Conservation (phyloP, 2,797 vertebrate genomes). For the Intellagama lesueurii region DNA sequence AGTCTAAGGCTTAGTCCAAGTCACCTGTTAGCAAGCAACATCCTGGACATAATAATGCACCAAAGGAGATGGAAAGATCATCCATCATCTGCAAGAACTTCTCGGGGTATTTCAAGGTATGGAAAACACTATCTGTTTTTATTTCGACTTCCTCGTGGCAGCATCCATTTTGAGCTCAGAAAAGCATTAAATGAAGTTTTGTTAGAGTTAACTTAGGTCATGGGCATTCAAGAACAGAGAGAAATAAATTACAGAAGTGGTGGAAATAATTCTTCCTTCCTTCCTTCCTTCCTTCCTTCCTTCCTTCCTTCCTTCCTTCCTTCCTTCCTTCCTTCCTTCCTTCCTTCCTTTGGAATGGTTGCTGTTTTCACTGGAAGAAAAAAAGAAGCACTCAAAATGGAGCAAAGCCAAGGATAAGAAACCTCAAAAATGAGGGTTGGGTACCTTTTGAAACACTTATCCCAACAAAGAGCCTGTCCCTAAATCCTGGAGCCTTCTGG, state of each 20-base stretch:
- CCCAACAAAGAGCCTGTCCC: background rate
- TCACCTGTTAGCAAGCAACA: background rate
- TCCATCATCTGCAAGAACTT: background rate
- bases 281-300: background rate
- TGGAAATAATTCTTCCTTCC: background rate
- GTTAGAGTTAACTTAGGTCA: background rate
- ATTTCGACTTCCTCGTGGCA: conserved; percentile 28
- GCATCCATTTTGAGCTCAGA: background rate
- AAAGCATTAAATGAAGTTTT: conserved; percentile 15
- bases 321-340: background rate
- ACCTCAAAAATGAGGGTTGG: too few species aligned
- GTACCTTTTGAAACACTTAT: too few species aligned
- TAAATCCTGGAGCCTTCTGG: background rate
- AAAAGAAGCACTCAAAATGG: background rate
- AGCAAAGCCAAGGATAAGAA: too few species aligned
- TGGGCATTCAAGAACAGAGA: background rate
- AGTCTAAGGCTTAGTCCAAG: background rate
- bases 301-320: background rate
- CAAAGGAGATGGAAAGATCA: conserved; percentile 53
- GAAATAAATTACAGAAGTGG: conserved; percentile 11
- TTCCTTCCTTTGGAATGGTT: background rate
- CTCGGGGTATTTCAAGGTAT: background rate
- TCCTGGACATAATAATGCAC: conserved; percentile 22
- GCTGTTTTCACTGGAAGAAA: background rate
- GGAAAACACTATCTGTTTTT: conserved; percentile 44